Percentiles rank a stretch among this genome's conserved stretches.
These are phyloP conservation scores for Balanococcus diminutus DNA, from an alignment of 2,888 invertebrate genomes.

Conservation along the genomic window DNA sequence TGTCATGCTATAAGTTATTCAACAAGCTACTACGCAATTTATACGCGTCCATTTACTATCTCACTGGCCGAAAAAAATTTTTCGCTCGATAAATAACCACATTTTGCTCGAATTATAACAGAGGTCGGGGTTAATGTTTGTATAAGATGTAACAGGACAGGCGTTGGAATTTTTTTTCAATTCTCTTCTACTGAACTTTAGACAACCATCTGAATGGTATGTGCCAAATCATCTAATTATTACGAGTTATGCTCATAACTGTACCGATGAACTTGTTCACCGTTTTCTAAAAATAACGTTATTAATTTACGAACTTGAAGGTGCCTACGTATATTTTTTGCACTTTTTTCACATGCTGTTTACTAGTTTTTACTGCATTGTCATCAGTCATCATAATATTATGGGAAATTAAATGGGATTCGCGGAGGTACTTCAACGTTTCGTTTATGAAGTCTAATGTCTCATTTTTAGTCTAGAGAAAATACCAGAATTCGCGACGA, in stretches of 20 bases:
- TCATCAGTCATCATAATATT: background rate
- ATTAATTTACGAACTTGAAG: background rate
- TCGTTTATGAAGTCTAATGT: background rate
- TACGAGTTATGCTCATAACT: background rate
- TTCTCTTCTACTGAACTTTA: background rate
- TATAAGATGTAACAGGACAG: conserved; percentile 7
- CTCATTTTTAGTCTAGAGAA: background rate
- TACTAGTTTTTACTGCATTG: background rate
- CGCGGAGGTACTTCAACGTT: background rate
- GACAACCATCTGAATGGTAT: conserved; percentile 6
- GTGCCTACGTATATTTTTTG: background rate
- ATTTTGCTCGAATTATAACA: background rate
- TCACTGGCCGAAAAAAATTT: background rate
- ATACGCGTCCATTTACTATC: background rate
- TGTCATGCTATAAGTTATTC: conserved; percentile 24
- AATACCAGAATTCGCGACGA: background rate
- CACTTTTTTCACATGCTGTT: background rate
- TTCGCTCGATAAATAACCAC: background rate
- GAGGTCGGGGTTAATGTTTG: conserved; percentile 10
- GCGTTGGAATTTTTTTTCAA: background rate
- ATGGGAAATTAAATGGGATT: no score
- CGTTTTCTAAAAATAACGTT: background rate
- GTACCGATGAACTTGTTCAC: background rate
- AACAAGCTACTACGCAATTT: conserved; percentile 24
- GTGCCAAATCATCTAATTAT: conserved; percentile 13